phyloP scores from a whole-genome alignment of 2,113 vertebrate species.

The Odocoileus virginianus region DNA sequence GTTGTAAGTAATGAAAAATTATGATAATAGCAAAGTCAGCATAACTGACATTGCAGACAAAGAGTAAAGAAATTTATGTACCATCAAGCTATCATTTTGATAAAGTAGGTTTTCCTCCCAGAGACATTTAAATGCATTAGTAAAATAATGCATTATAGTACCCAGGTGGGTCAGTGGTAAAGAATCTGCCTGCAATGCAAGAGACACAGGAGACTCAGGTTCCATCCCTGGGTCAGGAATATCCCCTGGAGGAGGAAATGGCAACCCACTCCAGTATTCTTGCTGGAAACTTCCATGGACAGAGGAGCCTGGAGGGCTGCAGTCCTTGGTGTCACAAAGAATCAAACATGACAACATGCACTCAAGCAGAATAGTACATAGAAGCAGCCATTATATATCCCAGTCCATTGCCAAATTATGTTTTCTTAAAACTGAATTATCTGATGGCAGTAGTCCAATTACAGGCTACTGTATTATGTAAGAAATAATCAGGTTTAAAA shows the following conservation, averaged over 20 bases:
- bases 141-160: not conserved
- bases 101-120: not conserved
- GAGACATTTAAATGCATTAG: not conserved
- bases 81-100: not conserved
- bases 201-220: not conserved
- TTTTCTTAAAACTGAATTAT: slow-evolving; percentile 7
- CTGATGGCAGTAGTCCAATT: not conserved
- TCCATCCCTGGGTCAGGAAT: not conserved
- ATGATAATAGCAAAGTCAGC: slow-evolving; percentile 33
- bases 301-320: not conserved
- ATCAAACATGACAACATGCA: not conserved
- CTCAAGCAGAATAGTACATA: not conserved
- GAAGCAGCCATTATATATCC: not conserved
- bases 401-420: not conserved
- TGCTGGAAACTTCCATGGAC: not conserved
- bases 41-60: not conserved
- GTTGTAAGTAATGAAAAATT: slow-evolving; percentile 37
- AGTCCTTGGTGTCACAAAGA: not conserved
- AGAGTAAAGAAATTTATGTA: not conserved
- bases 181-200: not conserved
- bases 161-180: not conserved
- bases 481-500: not conserved
- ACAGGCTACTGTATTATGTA: not conserved
- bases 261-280: not conserved
- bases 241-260: not conserved